Evolutionary conservation across 1,140 invertebrate genomes (phyloP), one percentile per base, ranked within the genome.

Genomic region (Harpegnathos saltator): DNA sequence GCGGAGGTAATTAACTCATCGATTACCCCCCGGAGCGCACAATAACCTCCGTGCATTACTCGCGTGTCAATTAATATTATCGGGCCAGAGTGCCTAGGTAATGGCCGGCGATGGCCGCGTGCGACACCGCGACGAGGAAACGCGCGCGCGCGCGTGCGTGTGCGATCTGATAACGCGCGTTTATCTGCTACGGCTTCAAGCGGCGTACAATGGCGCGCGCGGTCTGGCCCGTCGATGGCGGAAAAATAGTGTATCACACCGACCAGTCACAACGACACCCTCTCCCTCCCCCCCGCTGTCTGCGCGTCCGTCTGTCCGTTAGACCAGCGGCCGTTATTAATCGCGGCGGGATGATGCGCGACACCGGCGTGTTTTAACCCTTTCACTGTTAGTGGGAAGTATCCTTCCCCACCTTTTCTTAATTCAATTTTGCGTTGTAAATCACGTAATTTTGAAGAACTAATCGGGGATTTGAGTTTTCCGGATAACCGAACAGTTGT

Each of bases 61-160:
- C 85, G 75, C 78, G 82, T 83, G 86, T 62, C 85, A 85, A 89
- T 89, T 89, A 89, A 89, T 89, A 89, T 89, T 86, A 86, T 84
- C 84, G 75, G n/a, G 26, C 19, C 26, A 48, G 29, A 12, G 17
- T 22, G 29, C 33, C 15, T 17, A 61, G 38, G 59, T 72, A 29
- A 5, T n/a, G n/a, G n/a, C n/a, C n/a, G n/a, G n/a, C n/a, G n/a
- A n/a, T n/a, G n/a, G 52, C 26, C 72, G 83, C 62, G 71, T 65
- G 85, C 56, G 54, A 54, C 50, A 12, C 38, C n/a, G 65, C 73
- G 71, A 74, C 62, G 66, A 77, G 71, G 78, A 88, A 82, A 82
- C 58, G 54, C 74, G 59, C 59, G 26, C 52, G 85, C 75, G 84
- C 38, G 77, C 58, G 54, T 69, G 59, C 59, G 26, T 58, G 85